Evolutionary conservation across 2,113 vertebrate genomes (phyloP).

Genomic region (Callospermophilus lateralis): DNA sequence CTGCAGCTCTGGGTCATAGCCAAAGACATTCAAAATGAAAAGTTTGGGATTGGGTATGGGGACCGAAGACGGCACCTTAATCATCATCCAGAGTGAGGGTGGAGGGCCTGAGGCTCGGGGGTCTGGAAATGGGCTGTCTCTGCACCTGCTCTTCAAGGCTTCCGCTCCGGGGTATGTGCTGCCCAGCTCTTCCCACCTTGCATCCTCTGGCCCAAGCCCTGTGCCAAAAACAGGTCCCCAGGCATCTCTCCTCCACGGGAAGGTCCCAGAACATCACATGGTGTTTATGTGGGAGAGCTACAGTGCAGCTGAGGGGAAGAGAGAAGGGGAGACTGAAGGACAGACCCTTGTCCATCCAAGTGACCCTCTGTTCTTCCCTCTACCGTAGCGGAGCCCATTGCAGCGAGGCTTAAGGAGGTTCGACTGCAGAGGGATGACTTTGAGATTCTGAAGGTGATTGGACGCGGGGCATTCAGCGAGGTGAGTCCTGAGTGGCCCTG

Average conservation of each 20-base stretch:
- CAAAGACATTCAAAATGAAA: neutral
- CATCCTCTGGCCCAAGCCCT: neutral
- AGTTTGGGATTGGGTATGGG: neutral
- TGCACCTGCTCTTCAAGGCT: neutral
- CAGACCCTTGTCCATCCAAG: neutral
- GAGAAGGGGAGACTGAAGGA: neutral
- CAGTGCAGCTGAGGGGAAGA: neutral
- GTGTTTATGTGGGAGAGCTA: neutral
- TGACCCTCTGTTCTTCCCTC: neutral
- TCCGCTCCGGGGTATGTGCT: neutral
- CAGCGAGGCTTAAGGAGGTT: slow-evolving; percentile 88
- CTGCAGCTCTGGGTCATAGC: neutral
- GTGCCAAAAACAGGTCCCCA: neutral
- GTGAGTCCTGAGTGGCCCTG: slow-evolving; percentile 82
- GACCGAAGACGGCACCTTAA: too few species aligned
- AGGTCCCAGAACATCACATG: neutral
- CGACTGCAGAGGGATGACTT: slow-evolving; percentile 92
- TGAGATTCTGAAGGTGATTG: slow-evolving; percentile 94
- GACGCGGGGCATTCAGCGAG: slow-evolving; percentile 94
- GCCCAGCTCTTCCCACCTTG: neutral
- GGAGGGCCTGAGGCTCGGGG: neutral
- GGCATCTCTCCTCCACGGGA: neutral
- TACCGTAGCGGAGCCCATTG: slow-evolving; percentile 78
- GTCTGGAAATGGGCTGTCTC: neutral
- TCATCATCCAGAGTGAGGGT: fast-evolving